phyloP scores from a whole-genome alignment of 2,113 vertebrate species.

The Prunella himalayana region DNA sequence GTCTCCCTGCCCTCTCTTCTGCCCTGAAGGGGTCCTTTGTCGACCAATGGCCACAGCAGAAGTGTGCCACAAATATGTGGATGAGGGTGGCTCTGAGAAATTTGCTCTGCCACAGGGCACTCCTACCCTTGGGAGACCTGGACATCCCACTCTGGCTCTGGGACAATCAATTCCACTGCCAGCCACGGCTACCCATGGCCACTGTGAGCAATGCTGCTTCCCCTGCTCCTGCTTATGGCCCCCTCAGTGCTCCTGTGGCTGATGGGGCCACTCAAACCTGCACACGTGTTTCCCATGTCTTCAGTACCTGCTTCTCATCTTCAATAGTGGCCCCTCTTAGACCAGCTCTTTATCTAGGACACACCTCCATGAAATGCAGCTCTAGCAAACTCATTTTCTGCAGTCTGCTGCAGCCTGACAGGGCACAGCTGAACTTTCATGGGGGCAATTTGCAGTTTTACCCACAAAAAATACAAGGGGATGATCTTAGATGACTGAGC shows the following conservation, averaged over 20 bases:
- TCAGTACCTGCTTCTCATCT: neutral
- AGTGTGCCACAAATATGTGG: accelerated
- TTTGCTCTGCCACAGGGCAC: accelerated
- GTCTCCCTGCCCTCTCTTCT: neutral
- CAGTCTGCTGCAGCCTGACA: neutral
- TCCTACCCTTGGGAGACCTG: neutral
- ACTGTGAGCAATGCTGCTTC: neutral
- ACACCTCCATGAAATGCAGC: neutral
- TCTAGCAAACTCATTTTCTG: neutral
- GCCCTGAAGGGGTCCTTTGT: neutral
- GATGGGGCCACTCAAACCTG: accelerated
- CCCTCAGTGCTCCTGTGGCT: accelerated
- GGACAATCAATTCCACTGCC: neutral
- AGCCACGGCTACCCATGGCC: accelerated
- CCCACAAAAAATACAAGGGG: neutral
- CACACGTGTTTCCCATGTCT: accelerated
- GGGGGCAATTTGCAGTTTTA: neutral
- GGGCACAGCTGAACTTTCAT: neutral
- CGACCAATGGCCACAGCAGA: accelerated
- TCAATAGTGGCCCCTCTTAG: neutral
- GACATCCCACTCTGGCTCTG: neutral
- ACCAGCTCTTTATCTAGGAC: neutral
- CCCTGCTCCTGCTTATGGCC: accelerated
- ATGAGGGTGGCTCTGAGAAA: neutral
- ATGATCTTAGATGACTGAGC: neutral